Base-by-base conservation (phyloP, 2,888 invertebrate species). In the Diaphora mendica region DNA sequence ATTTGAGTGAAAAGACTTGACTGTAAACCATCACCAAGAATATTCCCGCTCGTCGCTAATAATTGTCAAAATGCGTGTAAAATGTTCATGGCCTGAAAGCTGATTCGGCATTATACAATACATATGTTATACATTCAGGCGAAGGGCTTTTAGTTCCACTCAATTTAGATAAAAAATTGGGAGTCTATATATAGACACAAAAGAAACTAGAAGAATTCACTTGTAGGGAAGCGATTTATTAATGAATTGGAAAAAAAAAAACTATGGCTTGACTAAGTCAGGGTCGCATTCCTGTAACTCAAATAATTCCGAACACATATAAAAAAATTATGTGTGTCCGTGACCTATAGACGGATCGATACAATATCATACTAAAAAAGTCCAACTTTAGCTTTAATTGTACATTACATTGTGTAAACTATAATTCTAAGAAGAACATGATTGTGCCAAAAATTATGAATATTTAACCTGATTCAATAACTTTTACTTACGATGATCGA, bases 401-500 rank as follows among this genome's bases (percentile, higher is more conserved):
- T 33, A 70, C 71, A 76, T 64, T 9, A n/a, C 39, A 64, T 64
- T 70, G 66, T 65, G 51, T 51, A 65, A 69, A 73, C 26, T 51
- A 68, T 30, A 9, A 20, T 3, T 59, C n/a, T 20, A 17, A n/a
- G 51, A 55, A 78, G 64, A 78, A 68, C 17, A 68, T 71, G 71
- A 74, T n/a, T 68, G 72, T 80, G 84, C 87, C 80, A 85, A 82
- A 83, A 81, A 83, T 79, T 82, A 82, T 74, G 76, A 83, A 76
- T 77, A 73, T 85, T 86, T 83, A 88, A 82, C 88, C 88, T 84
- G 82, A 80, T 86, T 88, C 78, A 73, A 80, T 80, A 77, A 84
- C 85, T 88, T 89, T 88, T 89, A 88, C 89, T 86, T 82, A 79
- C 78, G 79, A 74, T 81, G 70, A 66, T 70, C 83, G 89, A 86